Conservation (phyloP, 2,113 vertebrate species). For the Lanius collurio region DNA sequence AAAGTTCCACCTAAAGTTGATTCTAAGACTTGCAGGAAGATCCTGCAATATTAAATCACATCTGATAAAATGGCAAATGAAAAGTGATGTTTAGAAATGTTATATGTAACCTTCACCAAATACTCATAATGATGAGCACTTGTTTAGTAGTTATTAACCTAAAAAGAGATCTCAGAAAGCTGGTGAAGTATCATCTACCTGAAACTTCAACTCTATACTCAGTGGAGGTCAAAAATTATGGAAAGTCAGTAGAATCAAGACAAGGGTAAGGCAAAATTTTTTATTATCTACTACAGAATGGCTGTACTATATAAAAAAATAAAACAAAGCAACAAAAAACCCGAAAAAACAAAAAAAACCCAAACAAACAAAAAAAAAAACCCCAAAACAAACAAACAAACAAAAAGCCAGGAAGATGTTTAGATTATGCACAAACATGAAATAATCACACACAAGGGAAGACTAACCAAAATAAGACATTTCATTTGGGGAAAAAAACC, state of each 20-base stretch:
- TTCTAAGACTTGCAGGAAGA: not conserved
- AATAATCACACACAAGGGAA: not conserved
- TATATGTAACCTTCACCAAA: not conserved
- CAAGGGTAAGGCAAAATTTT: not conserved
- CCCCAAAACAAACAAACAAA: too few relatives aligned
- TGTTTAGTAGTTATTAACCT: not conserved
- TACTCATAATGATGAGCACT: not conserved
- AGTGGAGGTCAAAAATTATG: not conserved
- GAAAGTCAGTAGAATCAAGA: not conserved
- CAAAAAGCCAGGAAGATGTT: not conserved
- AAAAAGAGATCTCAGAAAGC: not conserved
- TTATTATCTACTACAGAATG: not conserved
- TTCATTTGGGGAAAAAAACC: not conserved
- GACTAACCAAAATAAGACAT: not conserved
- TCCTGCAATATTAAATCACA: not conserved
- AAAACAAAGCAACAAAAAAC: not conserved
- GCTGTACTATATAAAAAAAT: not conserved
- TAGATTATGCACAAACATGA: not conserved
- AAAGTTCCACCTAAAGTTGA: not conserved
- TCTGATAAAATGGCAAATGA: not conserved
- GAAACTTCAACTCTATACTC: not conserved
- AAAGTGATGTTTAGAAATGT: not conserved
- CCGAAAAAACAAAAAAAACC: rapidly evolving
- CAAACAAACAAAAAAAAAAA: not conserved
- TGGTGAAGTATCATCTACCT: not conserved